Percentiles rank a stretch among this genome's conserved stretches.
Evolutionary conservation across 1,140 invertebrate species (phyloP).

Genomic region (Oncopodura yosiiana): DNA sequence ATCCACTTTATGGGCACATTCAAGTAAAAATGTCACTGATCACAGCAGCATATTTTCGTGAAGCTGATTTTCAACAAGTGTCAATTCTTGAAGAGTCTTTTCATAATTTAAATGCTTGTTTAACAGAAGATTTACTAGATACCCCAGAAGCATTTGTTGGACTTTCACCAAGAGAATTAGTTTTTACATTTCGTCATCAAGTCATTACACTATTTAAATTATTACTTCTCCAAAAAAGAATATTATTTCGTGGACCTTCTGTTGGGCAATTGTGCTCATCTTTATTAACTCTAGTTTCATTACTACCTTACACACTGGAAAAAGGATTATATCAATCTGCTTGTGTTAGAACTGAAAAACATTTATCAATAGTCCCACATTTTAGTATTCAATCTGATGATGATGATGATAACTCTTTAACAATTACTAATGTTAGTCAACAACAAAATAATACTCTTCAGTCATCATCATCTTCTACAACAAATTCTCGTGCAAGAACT

Average conservation of each 20-base stretch:
- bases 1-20: constrained; percentile 82
- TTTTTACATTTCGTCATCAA: constrained; percentile 83
- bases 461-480: not conserved
- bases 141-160: constrained; percentile 68
- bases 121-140: constrained; percentile 53
- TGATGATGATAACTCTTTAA: not conserved
- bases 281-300: constrained; percentile 76
- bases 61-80: constrained; percentile 85
- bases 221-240: constrained; percentile 75
- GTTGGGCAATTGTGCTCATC: constrained; percentile 78
- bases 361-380: constrained; percentile 66
- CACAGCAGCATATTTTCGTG: constrained; percentile 92
- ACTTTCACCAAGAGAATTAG: constrained; percentile 65
- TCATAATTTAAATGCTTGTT: constrained; percentile 78
- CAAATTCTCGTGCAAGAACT: not conserved
- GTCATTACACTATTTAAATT: constrained; percentile 88
- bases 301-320: constrained; percentile 83
- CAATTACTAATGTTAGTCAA: not conserved
- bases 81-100: constrained; percentile 84
- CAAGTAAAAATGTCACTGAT: constrained; percentile 91
- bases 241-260: constrained; percentile 87
- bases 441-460: not conserved
- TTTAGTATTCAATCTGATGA: constrained; percentile 26
- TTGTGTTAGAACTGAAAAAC: constrained; percentile 61
- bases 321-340: constrained; percentile 74